These are phyloP conservation scores for Kryptolebias marmoratus DNA, from an alignment of 2,113 vertebrate genomes.

Conservation along the genomic window DNA sequence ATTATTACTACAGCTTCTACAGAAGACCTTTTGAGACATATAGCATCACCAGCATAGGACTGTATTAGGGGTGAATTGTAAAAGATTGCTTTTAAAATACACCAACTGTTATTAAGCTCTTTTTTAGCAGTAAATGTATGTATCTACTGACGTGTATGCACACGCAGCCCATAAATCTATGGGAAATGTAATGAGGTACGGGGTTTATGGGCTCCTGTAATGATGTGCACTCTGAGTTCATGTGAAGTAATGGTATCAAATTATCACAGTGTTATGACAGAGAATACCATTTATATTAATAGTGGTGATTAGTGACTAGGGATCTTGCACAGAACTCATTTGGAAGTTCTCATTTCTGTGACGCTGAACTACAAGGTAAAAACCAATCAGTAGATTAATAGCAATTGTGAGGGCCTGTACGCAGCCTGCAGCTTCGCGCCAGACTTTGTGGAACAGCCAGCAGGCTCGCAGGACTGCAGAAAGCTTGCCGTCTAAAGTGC, in stretches of 20 bases:
- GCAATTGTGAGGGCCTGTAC: conserved; percentile 2
- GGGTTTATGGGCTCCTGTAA: no score
- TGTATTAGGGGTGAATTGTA: no score
- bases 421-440: conserved; percentile 5
- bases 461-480: conserved; percentile 4
- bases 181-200: conserved; percentile 50
- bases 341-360: conserved; percentile 14
- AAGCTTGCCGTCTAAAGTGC: conserved; percentile 39
- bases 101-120: no score
- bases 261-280: conserved; percentile 40
- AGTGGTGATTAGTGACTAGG: conserved; percentile 36
- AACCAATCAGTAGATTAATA: conserved; percentile 40
- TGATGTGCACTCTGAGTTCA: conserved; percentile 24
- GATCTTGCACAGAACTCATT: conserved; percentile 9
- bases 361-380: not conserved
- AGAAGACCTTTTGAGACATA: no score
- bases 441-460: conserved; percentile 21
- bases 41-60: no score
- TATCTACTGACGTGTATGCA: conserved; percentile 43
- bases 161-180: conserved; percentile 52
- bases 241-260: conserved; percentile 26
- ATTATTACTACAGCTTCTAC: no score
- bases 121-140: not conserved
- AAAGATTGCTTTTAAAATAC: no score
- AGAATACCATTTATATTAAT: conserved; percentile 52